Conservation (phyloP, 2,888 invertebrate genomes). For the Melipona bicolor region DNA sequence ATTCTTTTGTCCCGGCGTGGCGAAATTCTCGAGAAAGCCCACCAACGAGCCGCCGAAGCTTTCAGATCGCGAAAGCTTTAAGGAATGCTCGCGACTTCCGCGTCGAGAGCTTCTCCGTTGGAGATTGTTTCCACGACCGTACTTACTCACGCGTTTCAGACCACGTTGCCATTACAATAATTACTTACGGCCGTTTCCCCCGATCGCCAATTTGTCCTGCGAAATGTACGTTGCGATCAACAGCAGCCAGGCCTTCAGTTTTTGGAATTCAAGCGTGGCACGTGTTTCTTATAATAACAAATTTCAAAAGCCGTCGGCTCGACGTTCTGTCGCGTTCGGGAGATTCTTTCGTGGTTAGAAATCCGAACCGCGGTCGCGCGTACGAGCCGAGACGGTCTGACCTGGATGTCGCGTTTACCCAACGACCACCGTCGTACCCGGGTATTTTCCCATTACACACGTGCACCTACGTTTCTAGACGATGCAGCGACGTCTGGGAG, state of each 20-base stretch:
- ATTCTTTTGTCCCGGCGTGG: slow-evolving; percentile 42
- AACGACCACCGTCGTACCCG: slow-evolving; percentile 29
- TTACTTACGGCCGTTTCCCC: neutral
- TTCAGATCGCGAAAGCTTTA: neutral
- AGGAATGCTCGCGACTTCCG: neutral
- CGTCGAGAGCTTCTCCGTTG: neutral
- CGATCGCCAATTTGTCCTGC: neutral
- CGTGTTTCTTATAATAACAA: no score
- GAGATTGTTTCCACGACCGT: neutral
- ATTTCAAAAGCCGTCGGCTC: no score
- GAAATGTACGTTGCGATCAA: neutral
- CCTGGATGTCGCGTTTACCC: slow-evolving; percentile 65
- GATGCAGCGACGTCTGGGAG: neutral
- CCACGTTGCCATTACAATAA: neutral
- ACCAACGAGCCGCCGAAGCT: slow-evolving; percentile 13
- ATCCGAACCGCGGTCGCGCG: slow-evolving; percentile 29
- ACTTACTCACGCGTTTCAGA: neutral
- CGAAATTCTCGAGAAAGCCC: slow-evolving; percentile 30
- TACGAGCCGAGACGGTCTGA: slow-evolving; percentile 65
- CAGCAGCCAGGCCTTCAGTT: no score
- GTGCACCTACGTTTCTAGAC: neutral
- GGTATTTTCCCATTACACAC: slow-evolving; percentile 37
- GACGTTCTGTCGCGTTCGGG: no score
- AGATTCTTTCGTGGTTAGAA: no score
- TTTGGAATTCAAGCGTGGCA: no score